phyloP scores from a whole-genome alignment of 2,888 invertebrate genomes.

The Oxytorus armatus region DNA sequence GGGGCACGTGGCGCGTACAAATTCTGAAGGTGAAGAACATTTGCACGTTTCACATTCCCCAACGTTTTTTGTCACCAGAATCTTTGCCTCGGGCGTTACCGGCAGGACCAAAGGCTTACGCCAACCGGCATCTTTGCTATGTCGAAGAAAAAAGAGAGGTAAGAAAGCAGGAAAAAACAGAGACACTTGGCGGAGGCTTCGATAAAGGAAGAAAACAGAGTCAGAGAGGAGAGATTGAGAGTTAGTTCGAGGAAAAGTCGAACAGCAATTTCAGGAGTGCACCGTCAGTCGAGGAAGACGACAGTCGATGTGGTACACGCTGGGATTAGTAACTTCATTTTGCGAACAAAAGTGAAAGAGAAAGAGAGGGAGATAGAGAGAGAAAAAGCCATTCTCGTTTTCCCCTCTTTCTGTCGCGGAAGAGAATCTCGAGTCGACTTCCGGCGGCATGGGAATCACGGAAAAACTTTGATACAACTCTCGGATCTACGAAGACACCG shows the following conservation, averaged over 20 bases:
- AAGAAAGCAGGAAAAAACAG: background rate
- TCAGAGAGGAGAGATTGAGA: conserved; percentile 13
- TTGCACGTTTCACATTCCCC: conserved; percentile 32
- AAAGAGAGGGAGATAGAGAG: background rate
- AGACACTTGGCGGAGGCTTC: background rate
- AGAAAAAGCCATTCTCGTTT: background rate
- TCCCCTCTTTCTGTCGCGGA: conserved; percentile 8
- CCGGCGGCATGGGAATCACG: conserved; percentile 6
- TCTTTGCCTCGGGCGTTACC: conserved; percentile 23
- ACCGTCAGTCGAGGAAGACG: conserved; percentile 1
- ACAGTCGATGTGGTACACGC: conserved; percentile 25
- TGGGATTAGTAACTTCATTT: conserved; percentile 29
- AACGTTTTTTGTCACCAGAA: conserved; percentile 5
- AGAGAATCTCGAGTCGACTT: conserved; percentile 37
- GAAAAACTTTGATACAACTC: conserved; percentile 25
- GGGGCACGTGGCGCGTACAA: conserved; percentile 49
- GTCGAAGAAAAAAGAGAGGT: background rate
- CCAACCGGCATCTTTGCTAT: background rate
- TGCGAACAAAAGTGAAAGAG: background rate
- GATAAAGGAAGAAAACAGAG: background rate
- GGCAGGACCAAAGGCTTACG: background rate
- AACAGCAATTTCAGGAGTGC: conserved; percentile 61
- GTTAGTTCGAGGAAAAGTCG: conserved; percentile 55
- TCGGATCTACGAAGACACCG: conserved; percentile 2
- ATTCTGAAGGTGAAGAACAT: conserved; percentile 30